Base-by-base conservation (phyloP, 37 sponge, comb jelly and placozoan genomes). In the Cladorhizidae sp. region DNA sequence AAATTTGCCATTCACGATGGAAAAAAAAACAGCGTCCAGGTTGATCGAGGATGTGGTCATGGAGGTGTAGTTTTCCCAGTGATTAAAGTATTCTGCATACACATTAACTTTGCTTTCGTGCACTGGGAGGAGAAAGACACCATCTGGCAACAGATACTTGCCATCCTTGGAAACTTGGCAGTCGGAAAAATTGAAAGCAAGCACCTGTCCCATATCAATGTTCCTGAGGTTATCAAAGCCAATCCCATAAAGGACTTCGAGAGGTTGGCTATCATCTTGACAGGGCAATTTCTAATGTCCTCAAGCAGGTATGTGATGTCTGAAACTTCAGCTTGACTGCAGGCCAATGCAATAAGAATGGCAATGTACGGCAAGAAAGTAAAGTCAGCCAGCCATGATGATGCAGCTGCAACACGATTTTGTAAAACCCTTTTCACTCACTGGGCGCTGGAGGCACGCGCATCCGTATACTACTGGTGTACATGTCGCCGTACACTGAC, bases 141-240 rank as follows among this genome's bases (percentile, higher is more conserved):
- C 56, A 43, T 93, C 83, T 20, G 93, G 89, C 0, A 93, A 38
- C 23, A 93, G 93, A 52, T 86, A 88, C 40, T 76, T 57, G 0
- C 93, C 89, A 64, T 93, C 89, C n/a, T 68, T 76, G 35, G 93
- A 89, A 7, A 73, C 40, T 20, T 67, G 54, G 67, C 93, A 93
- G 63, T 58, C 58, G 65, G 86, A 73, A 76, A 88, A 93, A 80
- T 76, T 85, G 75, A 51, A 79, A 39, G 65, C 64, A 38, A 75
- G 73, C 22, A 86, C 80, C 29, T 71, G 64, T 25, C 93, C 81
- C 86, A 85, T 85, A 68, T 93, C 93, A 23, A 83, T 12, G 67
- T 86, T 93, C 22, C 90, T 57, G 52, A 93, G 72, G 77, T 80
- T 86, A 67, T 93, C 93, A 59, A 88, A 93, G 0, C 93, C 93